Conservation (phyloP, 1,140 invertebrate genomes). For the Reticulitermes speratus region DNA sequence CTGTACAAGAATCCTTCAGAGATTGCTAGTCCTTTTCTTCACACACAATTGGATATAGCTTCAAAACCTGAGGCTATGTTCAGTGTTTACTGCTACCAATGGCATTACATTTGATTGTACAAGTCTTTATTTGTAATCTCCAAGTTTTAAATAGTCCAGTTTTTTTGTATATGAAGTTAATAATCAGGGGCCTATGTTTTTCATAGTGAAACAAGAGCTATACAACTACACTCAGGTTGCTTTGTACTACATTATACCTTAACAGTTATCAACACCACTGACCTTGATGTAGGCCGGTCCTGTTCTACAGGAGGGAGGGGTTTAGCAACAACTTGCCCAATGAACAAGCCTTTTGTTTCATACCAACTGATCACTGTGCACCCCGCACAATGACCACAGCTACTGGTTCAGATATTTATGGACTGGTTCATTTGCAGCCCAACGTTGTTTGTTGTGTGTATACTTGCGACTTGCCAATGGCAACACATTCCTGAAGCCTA, state of each 20-base stretch:
- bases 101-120: neutral
- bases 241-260: conserved; percentile 17
- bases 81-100: conserved; percentile 1
- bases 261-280: conserved; percentile 11
- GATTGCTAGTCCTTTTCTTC: neutral
- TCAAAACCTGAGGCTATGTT: neutral
- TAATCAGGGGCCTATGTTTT: neutral
- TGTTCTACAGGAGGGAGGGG: neutral
- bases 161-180: neutral
- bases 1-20: neutral
- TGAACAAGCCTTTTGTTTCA: neutral
- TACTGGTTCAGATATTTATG: neutral
- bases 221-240: neutral
- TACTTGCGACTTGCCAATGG: neutral
- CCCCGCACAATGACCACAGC: neutral
- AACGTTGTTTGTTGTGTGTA: neutral
- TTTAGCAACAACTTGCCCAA: neutral
- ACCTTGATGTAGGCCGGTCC: neutral
- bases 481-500: neutral
- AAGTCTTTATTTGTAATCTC: neutral
- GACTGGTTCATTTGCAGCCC: neutral
- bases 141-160: neutral
- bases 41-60: neutral
- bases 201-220: neutral
- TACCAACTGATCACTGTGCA: neutral